phyloP scores from a whole-genome alignment of 2,888 invertebrate genomes.

The Colostygia pectinataria region DNA sequence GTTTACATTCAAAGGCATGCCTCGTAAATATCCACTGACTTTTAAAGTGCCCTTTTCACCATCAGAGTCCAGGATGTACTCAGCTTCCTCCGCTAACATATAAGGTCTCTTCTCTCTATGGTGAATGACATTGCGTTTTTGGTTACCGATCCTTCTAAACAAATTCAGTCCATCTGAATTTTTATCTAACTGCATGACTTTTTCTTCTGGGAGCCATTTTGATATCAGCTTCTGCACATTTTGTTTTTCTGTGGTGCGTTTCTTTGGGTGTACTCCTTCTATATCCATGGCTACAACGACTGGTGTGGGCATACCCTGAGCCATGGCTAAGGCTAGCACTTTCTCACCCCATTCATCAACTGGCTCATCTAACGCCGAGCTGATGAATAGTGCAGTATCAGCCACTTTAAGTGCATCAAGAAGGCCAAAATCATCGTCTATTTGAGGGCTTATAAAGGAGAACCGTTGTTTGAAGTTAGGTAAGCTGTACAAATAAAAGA shows the following conservation, averaged over 20 bases:
- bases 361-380: constrained; percentile 88
- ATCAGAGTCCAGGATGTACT: constrained; percentile 81
- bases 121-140: constrained; percentile 89
- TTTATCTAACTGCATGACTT: constrained; percentile 90
- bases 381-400: constrained; percentile 91
- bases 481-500: constrained; percentile 83
- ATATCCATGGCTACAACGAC: constrained; percentile 89
- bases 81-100: constrained; percentile 90
- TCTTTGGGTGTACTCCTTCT: constrained; percentile 88
- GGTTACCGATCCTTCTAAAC: constrained; percentile 87
- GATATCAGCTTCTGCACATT: constrained; percentile 85
- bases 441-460: constrained; percentile 89
- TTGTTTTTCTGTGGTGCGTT: constrained; percentile 86
- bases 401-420: constrained; percentile 94
- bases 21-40: constrained; percentile 94
- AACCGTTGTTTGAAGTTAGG: constrained; percentile 95
- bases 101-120: constrained; percentile 91
- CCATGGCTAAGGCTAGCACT: constrained; percentile 89
- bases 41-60: constrained; percentile 86
- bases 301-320: constrained; percentile 92
- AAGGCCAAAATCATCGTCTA: constrained; percentile 88
- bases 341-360: constrained; percentile 92
- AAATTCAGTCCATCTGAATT: constrained; percentile 88
- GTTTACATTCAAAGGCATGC: constrained; percentile 92
- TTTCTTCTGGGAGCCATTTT: constrained; percentile 92